Evolutionary conservation across 2,888 invertebrate genomes (phyloP), one percentile per base, ranked within the genome.

Genomic region (Choreutis nemorana): DNA sequence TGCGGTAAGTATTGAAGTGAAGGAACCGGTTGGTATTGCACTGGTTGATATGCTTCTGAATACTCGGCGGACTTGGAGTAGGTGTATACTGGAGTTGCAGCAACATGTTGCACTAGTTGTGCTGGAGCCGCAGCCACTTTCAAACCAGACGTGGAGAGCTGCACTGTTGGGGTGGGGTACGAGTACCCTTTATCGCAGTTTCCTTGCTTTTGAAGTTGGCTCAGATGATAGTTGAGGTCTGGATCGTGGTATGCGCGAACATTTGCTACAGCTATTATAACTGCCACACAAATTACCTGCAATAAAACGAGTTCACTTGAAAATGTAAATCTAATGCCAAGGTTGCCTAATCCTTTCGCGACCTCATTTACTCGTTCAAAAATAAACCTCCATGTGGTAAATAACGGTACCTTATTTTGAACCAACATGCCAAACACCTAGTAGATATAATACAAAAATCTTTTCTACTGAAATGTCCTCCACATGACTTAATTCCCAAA

Each of bases 111-210:
- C 4, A 45, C 30, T n/a, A 40, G 26, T 3, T 16, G 8, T n/a
- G 37, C 31, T 8, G 46, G 48, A 0, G 40, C 39, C 15, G 45
- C 42, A 6, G 49, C 48, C 7, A 48, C 45, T 36, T 68, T 66
- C 26, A 63, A 44, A 26, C 72, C 64, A 23, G 65, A 43, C 5
- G 64, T 54, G 2, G 81, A 68, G 16, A 84, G 62, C 45, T 83
- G 82, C 2, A 83, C 59, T 12, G 79, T 52, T 2, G 85, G 84
- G 3, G 73, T 64, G 20, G 80, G 63, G 51, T 84, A 84, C 2
- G 78, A 62, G 48, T 84, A 84, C 1, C 26, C 32, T 9, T 32
- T 28, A 11, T 33, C 34, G 33, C 71, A 71, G 36, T 57, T 53
- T 36, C 63, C 52, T 10, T 50, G 42, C 35, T 57, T 63, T 42